Evolutionary conservation across 2,888 invertebrate genomes (phyloP).

Genomic region (Diplolepis rosae): DNA sequence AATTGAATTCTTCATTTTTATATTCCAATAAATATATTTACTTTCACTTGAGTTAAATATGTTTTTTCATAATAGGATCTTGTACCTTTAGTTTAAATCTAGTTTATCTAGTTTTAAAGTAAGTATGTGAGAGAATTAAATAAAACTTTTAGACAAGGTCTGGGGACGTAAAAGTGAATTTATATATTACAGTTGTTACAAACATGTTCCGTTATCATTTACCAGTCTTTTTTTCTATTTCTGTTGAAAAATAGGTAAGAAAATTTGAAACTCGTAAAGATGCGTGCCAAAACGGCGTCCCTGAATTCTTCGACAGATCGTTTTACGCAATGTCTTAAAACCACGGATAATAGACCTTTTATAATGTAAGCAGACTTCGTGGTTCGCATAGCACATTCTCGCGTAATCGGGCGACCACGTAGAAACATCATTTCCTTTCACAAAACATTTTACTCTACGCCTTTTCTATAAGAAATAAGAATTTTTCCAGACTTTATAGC

Average conservation of each 20-base stretch:
- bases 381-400: conserved; percentile 49
- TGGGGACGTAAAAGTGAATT: background rate
- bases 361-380: conserved; percentile 38
- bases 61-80: no score
- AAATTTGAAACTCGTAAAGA: conserved; percentile 42
- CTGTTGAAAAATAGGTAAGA: conserved; percentile 41
- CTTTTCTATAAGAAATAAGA: background rate
- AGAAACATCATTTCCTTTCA: conserved; percentile 45
- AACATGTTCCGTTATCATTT: conserved; percentile 31
- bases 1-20: no score
- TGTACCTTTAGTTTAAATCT: no score
- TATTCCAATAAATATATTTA: no score
- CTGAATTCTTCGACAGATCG: conserved; percentile 36
- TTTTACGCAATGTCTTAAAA: conserved; percentile 41
- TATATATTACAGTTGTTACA: background rate
- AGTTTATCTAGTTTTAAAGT: background rate
- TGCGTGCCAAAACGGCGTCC: conserved; percentile 26
- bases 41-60: background rate
- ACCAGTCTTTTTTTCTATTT: conserved; percentile 38
- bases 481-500: background rate
- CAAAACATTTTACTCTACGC: background rate
- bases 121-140: background rate
- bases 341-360: conserved; percentile 46
- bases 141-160: background rate
- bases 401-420: conserved; percentile 55